Conservation (phyloP, 2,888 invertebrate genomes). For the Scaptomyza polygonia region DNA sequence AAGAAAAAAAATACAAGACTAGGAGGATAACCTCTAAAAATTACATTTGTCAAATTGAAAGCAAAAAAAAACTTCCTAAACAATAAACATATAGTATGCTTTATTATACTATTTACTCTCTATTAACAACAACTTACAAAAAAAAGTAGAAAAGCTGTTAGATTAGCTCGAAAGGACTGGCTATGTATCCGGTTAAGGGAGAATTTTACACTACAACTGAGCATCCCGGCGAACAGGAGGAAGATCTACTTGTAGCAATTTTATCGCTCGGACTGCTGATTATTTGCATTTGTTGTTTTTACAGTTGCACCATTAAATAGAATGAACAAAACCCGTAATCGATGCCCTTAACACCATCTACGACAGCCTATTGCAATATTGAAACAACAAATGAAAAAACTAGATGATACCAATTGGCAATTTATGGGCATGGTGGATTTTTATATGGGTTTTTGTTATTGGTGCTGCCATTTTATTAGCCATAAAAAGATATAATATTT, state of each 20-base stretch:
- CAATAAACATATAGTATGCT: neutral
- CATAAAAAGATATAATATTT: neutral
- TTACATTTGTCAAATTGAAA: conserved; percentile 13
- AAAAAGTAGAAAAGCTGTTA: too few relatives aligned
- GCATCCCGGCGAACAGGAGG: conserved; percentile 19
- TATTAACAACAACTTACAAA: too few relatives aligned
- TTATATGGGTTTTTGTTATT: neutral
- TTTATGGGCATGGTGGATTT: neutral
- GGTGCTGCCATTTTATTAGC: neutral
- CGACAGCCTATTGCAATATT: neutral
- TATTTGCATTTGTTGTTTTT: conserved; percentile 38
- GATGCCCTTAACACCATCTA: neutral
- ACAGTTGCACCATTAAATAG: conserved; percentile 24
- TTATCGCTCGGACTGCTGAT: conserved; percentile 24
- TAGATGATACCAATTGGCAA: neutral
- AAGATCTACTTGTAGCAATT: conserved; percentile 4
- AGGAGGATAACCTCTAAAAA: neutral
- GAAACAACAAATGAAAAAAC: neutral
- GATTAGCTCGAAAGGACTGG: too few relatives aligned
- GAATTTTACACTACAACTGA: conserved; percentile 1
- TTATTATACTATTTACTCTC: too few relatives aligned
- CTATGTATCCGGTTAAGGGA: neutral
- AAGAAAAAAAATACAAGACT: conserved; percentile 27
- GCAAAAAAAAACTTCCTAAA: neutral
- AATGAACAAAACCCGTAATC: neutral